Conservation (phyloP, 1,140 invertebrate species). For the Himalopsyche phryganea region DNA sequence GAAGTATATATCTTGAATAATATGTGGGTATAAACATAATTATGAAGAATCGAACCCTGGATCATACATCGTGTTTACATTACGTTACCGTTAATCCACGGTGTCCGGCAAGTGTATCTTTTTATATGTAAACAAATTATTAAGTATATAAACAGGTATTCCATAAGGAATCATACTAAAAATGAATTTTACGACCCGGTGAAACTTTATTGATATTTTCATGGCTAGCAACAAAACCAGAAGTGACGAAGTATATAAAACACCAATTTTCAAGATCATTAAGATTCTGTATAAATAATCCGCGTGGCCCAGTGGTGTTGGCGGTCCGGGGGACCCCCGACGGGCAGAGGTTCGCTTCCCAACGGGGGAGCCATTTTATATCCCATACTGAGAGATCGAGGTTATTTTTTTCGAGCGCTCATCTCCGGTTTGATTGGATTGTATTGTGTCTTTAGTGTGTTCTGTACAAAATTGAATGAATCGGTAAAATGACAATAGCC, state of each 20-base stretch:
- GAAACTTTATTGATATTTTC: no score
- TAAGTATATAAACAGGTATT: no score
- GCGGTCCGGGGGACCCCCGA: constrained; percentile 16
- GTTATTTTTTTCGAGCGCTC: constrained; percentile 8
- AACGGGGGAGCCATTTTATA: constrained; percentile 5
- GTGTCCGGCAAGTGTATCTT: no score
- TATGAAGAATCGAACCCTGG: no score
- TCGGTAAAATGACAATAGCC: not conserved
- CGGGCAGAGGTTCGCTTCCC: constrained; percentile 5
- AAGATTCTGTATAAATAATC: constrained; percentile 26
- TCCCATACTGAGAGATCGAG: constrained; percentile 10
- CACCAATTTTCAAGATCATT: constrained; percentile 32
- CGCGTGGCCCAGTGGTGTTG: constrained; percentile 11
- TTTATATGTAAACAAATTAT: no score
- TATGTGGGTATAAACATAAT: no score
- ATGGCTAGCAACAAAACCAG: constrained; percentile 28
- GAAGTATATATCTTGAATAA: no score
- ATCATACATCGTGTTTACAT: no score
- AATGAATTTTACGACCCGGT: no score
- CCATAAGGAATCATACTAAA: no score
- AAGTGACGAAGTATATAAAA: constrained; percentile 36
- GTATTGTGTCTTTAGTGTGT: constrained; percentile 24
- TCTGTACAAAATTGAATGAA: constrained; percentile 15
- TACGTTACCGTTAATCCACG: no score
- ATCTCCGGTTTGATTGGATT: constrained; percentile 18